phyloP scores from a whole-genome alignment of 2,888 invertebrate species.

The Brachynemurus nebulosus region DNA sequence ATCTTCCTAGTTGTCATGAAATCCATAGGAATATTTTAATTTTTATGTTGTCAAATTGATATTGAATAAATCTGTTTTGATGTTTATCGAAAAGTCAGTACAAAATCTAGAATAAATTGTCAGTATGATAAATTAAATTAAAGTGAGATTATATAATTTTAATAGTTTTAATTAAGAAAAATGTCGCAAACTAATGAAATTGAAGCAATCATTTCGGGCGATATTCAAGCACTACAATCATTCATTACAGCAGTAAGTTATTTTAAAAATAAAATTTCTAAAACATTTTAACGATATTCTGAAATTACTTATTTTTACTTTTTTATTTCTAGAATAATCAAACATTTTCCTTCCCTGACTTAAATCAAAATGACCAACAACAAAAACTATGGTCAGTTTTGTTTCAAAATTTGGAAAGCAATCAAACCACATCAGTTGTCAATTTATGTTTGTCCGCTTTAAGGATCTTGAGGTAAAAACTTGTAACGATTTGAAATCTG shows the following conservation, averaged over 20 bases:
- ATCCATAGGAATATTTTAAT: too few relatives aligned
- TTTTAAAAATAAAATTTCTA: too few relatives aligned
- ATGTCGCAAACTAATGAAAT: constrained; percentile 10
- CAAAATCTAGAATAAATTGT: too few relatives aligned
- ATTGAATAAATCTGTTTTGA: too few relatives aligned
- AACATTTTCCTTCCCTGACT: constrained; percentile 44
- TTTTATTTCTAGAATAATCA: constrained; percentile 36
- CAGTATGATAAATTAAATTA: too few relatives aligned
- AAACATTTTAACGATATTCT: neutral
- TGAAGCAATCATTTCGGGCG: constrained; percentile 11
- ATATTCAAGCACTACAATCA: constrained; percentile 10
- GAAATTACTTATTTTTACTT: constrained; percentile 3
- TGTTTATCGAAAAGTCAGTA: too few relatives aligned
- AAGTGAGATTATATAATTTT: too few relatives aligned
- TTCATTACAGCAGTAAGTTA: constrained; percentile 13
- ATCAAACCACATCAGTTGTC: constrained; percentile 33
- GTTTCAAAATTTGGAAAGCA: constrained; percentile 41
- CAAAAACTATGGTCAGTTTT: constrained; percentile 45
- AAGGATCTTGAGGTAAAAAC: constrained; percentile 52
- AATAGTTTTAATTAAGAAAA: too few relatives aligned
- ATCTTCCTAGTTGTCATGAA: too few relatives aligned
- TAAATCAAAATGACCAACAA: constrained; percentile 39
- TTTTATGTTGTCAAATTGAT: too few relatives aligned
- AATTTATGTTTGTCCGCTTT: constrained; percentile 43
- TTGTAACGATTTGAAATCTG: neutral